These are phyloP conservation scores for Nothobranchius furzeri DNA, from an alignment of 2,113 vertebrate genomes.

Conservation along the genomic window DNA sequence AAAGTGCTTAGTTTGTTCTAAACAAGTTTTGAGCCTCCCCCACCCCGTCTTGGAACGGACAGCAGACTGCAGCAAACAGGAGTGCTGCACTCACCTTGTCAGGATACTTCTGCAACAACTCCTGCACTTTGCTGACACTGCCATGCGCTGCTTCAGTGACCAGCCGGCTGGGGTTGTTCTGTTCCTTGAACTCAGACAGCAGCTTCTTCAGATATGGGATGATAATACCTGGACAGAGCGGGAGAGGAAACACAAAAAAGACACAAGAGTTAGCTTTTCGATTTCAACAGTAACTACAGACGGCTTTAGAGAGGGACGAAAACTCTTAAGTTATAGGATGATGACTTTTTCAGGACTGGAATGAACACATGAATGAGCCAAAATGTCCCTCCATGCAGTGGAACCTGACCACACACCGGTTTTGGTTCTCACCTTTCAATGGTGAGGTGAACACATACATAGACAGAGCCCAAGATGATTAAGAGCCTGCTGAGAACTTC, in stretches of 20 bases:
- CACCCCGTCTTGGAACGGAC: conserved; percentile 27
- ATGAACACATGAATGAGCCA: conserved; percentile 72
- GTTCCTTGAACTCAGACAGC: conserved; percentile 89
- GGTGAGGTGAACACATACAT: conserved; percentile 39
- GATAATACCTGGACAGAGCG: conserved; percentile 84
- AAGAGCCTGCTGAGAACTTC: conserved; percentile 39
- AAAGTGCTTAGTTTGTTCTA: neutral
- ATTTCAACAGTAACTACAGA: neutral
- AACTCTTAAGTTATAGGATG: conserved; percentile 14
- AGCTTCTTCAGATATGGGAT: conserved; percentile 90
- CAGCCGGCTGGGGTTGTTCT: conserved; percentile 86
- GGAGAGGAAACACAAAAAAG: conserved; percentile 3
- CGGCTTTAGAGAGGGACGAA: neutral
- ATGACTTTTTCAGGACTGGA: conserved; percentile 15
- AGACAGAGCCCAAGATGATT: conserved; percentile 52
- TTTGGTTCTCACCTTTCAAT: conserved; percentile 14
- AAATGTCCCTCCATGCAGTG: conserved; percentile 71
- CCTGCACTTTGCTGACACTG: conserved; percentile 84
- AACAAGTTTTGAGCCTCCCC: conserved; percentile 9
- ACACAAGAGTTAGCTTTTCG: conserved; percentile 15
- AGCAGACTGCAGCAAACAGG: conserved; percentile 48
- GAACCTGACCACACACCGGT: conserved; percentile 28
- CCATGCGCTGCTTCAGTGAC: conserved; percentile 93
- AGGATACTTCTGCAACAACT: conserved; percentile 89
- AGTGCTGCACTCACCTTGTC: conserved; percentile 86